Evolutionary conservation across 2,797 vertebrate species (phyloP), one percentile per base, ranked within the genome.

Genomic region (Acrossocheilus fasciatus): DNA sequence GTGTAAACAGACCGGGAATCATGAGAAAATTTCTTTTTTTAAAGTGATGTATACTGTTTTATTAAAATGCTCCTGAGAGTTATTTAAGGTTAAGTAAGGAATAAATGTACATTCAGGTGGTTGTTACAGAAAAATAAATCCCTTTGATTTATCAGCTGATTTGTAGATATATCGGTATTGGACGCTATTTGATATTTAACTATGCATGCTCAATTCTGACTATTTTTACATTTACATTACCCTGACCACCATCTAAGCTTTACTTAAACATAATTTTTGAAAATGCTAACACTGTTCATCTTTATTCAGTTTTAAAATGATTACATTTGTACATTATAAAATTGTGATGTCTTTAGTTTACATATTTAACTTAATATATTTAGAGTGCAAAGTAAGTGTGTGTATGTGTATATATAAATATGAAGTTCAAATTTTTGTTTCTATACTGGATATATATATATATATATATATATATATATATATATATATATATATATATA

Each of bases 1-100:
- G 52, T 82, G 64, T 17, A 82, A 77, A 78, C 41, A 62, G 30
- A 52, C 45, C 59, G 3, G 0, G 76, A 78, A 52, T 80, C 72
- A 74, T 52, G 15, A 50, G 5, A 3, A 66, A 36, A 64, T 64
- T 52, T 62, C 20, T 64, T 64, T 39, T 36, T 83, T 43, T 79
- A 62, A 70, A 74, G 69, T 64, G 41, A 74, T 74, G 12, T n/a
- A 6, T 11, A 47, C 17, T 18, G 15, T 17, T 82, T 23, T 20
- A 62, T 36, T 14, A 15, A 18, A 43, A n/a, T 17, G 41, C 12
- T 36, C 26, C 62, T 36, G 30, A 17, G 14, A 14, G 69, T 15
- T 68, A 11, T 73, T 45, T 73, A 34, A 10, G 50, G 17, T 43
- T 45, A 59, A 4, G n/a, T 1, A 50, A 59, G 20, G 52, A 17